Base-by-base conservation (phyloP, 2,888 invertebrate species). In the Lymantria monacha region DNA sequence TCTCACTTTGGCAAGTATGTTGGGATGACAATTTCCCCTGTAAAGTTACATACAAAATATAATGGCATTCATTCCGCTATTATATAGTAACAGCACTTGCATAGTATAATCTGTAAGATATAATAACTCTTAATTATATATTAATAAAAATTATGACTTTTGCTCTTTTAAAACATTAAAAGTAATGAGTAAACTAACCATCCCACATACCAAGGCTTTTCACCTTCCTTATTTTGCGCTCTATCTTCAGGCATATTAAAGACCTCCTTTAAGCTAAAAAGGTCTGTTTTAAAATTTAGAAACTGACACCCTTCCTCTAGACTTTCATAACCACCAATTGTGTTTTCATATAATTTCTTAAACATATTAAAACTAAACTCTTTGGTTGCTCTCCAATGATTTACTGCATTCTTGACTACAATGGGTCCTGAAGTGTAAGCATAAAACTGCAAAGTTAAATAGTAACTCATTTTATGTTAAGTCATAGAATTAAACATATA, bases 21-120 rank as follows among this genome's bases (percentile, higher is more conserved):
- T 93, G n/a, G 95, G 94, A 88, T 98, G 96, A 74, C 97, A 98
- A 79, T 97, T 97, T 51, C 96, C 96, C 95, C 95, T 95, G 71
- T 36, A 83, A 85, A 55, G 41, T 41, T 14, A 14, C 7, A 41
- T 22, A 22, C 22, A 22, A 22, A 22, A 22, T 22, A 22, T 22
- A 22, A 22, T 22, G 22, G 2, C 5, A 22, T 22, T 22, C n/a
- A n/a, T n/a, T n/a, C n/a, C n/a, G n/a, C 33, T 10, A 33, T 33
- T 33, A 2, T n/a, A 33, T 10, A 33, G 33, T 33, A 8, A 30
- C 9, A 30, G 36, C 10, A 33, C 1, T 33, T 33, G 33, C 1
- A 33, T 8, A 33, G 1, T 33, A 36, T n/a, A 38, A 3, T 12
- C n/a, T 37, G 37, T 30, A 30, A 7, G 30, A 10, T 8, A 33